A percentile compares a stretch with the other conserved stretches of the same genome.
Conservation (phyloP, 2,797 vertebrate species). For the Todus mexicanus region DNA sequence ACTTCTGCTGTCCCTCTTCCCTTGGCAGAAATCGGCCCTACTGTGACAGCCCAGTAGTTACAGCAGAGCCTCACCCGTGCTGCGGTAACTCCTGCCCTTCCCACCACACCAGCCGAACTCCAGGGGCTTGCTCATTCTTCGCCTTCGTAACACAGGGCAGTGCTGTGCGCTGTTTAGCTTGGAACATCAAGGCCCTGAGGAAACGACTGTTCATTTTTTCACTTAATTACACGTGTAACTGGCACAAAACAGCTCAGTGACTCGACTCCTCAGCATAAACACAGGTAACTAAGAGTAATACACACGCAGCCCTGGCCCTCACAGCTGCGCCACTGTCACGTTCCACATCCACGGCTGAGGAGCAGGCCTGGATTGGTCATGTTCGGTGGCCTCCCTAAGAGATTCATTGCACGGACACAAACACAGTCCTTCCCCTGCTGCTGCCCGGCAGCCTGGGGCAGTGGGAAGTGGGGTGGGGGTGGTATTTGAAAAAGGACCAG, state of each 20-base stretch:
- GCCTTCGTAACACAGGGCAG: background rate
- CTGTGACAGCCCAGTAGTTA: background rate
- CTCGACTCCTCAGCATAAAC: background rate
- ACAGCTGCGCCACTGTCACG: background rate
- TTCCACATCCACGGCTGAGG: background rate
- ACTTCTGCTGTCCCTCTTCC: background rate
- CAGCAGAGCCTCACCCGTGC: background rate
- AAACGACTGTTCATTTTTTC: background rate
- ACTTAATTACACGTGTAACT: background rate
- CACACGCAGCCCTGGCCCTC: background rate
- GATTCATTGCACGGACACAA: background rate
- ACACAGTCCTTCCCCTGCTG: background rate
- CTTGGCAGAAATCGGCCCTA: background rate
- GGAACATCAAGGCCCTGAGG: background rate
- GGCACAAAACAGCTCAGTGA: background rate
- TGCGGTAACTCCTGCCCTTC: background rate
- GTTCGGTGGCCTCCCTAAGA: too few species aligned
- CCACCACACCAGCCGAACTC: background rate
- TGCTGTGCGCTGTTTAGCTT: background rate
- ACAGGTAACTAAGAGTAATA: background rate
- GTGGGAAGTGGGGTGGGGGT: accelerated
- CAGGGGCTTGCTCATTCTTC: background rate
- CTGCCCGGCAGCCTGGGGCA: background rate
- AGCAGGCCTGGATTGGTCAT: too few species aligned
- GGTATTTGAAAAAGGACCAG: background rate